phyloP scores from a whole-genome alignment of 2,888 invertebrate species.

The Spodoptera littoralis region DNA sequence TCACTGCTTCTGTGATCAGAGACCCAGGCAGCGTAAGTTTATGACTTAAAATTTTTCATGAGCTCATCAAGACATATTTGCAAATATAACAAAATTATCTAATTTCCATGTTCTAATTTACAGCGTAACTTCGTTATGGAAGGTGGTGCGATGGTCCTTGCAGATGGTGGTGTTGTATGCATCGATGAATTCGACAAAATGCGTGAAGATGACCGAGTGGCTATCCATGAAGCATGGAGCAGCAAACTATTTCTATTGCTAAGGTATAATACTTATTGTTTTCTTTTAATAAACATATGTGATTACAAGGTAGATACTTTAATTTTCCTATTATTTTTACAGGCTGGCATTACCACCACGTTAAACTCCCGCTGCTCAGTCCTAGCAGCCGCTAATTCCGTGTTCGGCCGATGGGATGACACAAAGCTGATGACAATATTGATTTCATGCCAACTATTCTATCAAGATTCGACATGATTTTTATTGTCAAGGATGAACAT shows the following conservation, averaged over 20 bases:
- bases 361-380: constrained; percentile 99
- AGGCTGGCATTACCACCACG: constrained; percentile 99
- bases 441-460: constrained; percentile 99
- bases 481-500: constrained; percentile 99
- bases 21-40: constrained; percentile 96
- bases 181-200: constrained; percentile 99
- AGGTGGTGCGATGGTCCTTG: constrained; percentile 99
- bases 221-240: constrained; percentile 99
- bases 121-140: constrained; percentile 99
- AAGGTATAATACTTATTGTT: constrained; percentile 89
- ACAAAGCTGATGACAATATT: constrained; percentile 98
- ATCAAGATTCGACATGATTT: constrained; percentile 99
- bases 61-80: too few relatives aligned
- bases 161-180: constrained; percentile 99
- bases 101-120: too few relatives aligned
- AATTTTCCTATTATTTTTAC: constrained; percentile 34
- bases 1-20: constrained; percentile 98
- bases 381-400: constrained; percentile 99
- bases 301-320: constrained; percentile 1
- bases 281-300: too few relatives aligned
- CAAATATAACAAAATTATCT: too few relatives aligned
- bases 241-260: constrained; percentile 99
- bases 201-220: constrained; percentile 99
- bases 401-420: constrained; percentile 99
- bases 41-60: background rate